Conservation (phyloP, 2,113 vertebrate genomes). For the Pomatorhinus ruficollis region DNA sequence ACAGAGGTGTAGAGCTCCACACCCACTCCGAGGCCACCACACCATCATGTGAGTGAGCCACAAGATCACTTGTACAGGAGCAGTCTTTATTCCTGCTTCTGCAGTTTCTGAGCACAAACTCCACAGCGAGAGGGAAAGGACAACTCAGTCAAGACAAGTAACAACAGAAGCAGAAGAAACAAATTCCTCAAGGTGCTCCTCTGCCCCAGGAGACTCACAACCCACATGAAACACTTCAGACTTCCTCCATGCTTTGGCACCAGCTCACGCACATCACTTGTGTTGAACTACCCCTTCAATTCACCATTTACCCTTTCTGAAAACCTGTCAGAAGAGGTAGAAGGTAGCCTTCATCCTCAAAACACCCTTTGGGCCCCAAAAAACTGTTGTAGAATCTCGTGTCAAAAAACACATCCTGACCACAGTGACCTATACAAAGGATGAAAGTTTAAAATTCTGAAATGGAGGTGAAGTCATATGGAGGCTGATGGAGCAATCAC, state of each 20-base stretch:
- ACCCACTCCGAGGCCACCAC: not conserved
- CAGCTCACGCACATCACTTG: not conserved
- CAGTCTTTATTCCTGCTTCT: not conserved
- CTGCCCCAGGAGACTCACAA: not conserved
- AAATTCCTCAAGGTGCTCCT: not conserved
- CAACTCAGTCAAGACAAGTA: not conserved
- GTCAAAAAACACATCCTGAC: not conserved
- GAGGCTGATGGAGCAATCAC: accelerated
- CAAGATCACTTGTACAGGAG: not conserved
- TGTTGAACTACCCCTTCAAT: not conserved
- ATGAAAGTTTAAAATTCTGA: not conserved
- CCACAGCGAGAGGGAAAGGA: not conserved
- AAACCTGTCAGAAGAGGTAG: not conserved
- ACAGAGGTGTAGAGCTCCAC: not conserved
- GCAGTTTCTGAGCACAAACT: not conserved
- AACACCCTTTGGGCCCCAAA: not conserved
- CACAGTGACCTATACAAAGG: not conserved
- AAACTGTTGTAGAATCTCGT: accelerated
- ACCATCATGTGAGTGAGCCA: not conserved
- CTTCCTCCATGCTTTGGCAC: not conserved
- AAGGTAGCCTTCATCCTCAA: not conserved
- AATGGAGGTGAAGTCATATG: not conserved
- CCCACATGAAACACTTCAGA: not conserved
- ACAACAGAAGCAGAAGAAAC: not conserved
- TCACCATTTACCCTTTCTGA: not conserved